phyloP scores from a whole-genome alignment of 2,888 invertebrate genomes.

The Diaperis boleti region DNA sequence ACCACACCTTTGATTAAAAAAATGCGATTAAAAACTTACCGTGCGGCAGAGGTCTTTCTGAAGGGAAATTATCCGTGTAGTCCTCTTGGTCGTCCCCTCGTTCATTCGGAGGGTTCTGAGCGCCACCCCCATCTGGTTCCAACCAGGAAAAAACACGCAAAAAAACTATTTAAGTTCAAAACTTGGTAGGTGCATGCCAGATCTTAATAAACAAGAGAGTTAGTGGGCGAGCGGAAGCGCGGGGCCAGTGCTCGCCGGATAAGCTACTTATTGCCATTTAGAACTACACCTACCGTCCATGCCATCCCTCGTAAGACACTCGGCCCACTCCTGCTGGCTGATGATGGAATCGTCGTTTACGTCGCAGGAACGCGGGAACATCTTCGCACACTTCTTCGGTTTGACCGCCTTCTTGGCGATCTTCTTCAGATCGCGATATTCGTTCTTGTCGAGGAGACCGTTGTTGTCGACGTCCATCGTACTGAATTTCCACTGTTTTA shows the following conservation, averaged over 20 bases:
- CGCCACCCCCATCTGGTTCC: slow-evolving; percentile 75
- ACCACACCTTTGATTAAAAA: background rate
- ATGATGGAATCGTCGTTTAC: slow-evolving; percentile 84
- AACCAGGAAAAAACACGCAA: slow-evolving; percentile 81
- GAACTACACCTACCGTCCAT: slow-evolving; percentile 81
- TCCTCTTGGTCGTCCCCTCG: slow-evolving; percentile 67
- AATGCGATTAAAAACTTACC: slow-evolving; percentile 21
- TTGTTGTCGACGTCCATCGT: slow-evolving; percentile 86
- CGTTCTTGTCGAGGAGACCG: slow-evolving; percentile 81
- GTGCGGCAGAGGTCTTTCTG: slow-evolving; percentile 41
- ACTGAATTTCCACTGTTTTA: slow-evolving; percentile 92
- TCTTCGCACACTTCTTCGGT: slow-evolving; percentile 90
- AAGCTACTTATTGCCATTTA: slow-evolving; percentile 36
- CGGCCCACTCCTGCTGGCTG: slow-evolving; percentile 85
- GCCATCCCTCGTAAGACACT: slow-evolving; percentile 85
- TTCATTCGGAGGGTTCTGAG: slow-evolving; percentile 62
- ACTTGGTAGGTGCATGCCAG: slow-evolving; percentile 62
- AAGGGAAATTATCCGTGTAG: slow-evolving; percentile 65
- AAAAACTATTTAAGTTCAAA: slow-evolving; percentile 74
- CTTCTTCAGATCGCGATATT: slow-evolving; percentile 75
- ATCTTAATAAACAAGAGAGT: slow-evolving; percentile 29
- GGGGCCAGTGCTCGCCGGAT: slow-evolving; percentile 40
- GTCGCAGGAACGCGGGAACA: slow-evolving; percentile 91
- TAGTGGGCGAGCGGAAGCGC: slow-evolving; percentile 41
- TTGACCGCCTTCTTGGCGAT: slow-evolving; percentile 90